Conservation (phyloP, 1,140 invertebrate species). For the Drosophila carrolli region DNA sequence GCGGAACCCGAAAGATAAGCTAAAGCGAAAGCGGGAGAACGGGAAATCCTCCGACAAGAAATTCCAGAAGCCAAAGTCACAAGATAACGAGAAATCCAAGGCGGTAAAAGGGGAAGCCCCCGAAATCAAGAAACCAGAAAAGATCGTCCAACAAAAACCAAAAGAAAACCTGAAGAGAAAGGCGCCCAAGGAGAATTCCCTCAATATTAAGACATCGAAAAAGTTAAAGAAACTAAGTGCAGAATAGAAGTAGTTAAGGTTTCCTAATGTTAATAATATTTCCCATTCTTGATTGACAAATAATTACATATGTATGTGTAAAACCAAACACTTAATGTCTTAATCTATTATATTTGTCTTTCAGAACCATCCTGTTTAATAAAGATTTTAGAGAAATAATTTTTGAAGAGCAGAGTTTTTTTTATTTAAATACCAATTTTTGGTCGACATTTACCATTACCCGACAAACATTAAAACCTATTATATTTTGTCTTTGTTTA, state of each 20-base stretch:
- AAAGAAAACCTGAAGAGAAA: conserved; percentile 19
- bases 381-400: no score
- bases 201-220: conserved; percentile 21
- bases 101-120: conserved; percentile 4
- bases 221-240: conserved; percentile 36
- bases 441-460: no score
- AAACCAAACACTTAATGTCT: background rate
- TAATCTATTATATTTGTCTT: no score
- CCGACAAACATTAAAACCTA: no score
- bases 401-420: no score
- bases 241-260: conserved; percentile 25
- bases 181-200: background rate
- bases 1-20: conserved; percentile 30
- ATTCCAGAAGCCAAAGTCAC: background rate
- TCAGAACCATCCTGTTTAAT: no score
- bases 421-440: no score
- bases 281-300: conserved; percentile 5
- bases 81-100: background rate
- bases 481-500: no score
- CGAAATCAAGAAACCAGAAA: background rate
- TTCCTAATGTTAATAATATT: conserved; percentile 29
- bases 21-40: conserved; percentile 34
- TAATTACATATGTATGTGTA: background rate
- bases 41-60: conserved; percentile 14
- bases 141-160: conserved; percentile 10